A percentile compares a stretch with the other conserved stretches of the same genome.
Evolutionary conservation across 2,113 vertebrate species (phyloP).

Genomic region (Melanocharis versteri): DNA sequence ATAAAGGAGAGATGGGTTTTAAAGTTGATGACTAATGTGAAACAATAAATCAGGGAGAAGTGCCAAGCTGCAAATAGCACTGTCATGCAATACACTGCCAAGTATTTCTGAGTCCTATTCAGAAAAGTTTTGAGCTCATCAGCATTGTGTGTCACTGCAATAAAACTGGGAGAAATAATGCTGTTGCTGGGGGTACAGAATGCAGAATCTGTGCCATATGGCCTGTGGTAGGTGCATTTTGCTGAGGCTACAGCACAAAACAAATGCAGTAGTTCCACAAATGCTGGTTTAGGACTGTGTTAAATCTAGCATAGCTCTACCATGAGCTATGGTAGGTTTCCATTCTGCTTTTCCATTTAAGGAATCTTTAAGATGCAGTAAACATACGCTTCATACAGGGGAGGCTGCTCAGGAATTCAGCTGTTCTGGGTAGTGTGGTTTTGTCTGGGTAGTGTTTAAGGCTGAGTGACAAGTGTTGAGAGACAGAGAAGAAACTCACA

Average conservation of each 20-base stretch:
- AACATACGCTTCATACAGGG: background rate
- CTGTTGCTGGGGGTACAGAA: background rate
- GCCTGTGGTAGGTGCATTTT: conserved; percentile 1
- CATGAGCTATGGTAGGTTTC: background rate
- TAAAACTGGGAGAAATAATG: background rate
- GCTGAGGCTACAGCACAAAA: background rate
- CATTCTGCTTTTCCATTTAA: conserved; percentile 36
- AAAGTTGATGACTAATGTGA: conserved; percentile 37
- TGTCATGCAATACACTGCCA: conserved; percentile 45
- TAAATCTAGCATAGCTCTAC: too few species aligned
- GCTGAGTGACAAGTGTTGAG: background rate
- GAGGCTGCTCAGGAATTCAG: conserved; percentile 16
- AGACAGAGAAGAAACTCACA: background rate
- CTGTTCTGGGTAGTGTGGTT: background rate
- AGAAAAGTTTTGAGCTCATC: conserved; percentile 31
- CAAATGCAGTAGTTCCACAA: background rate
- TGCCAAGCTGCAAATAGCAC: conserved; percentile 48
- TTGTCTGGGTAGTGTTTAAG: background rate
- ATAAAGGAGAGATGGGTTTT: conserved; percentile 33
- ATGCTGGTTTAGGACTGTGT: background rate
- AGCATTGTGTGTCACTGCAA: background rate
- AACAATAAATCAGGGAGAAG: conserved; percentile 37
- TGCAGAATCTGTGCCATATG: background rate
- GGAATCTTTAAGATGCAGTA: background rate
- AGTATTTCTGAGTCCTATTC: conserved; percentile 24